These are phyloP conservation scores for Cercopithecus mona DNA, from an alignment of 2,113 vertebrate species.

Conservation along the genomic window DNA sequence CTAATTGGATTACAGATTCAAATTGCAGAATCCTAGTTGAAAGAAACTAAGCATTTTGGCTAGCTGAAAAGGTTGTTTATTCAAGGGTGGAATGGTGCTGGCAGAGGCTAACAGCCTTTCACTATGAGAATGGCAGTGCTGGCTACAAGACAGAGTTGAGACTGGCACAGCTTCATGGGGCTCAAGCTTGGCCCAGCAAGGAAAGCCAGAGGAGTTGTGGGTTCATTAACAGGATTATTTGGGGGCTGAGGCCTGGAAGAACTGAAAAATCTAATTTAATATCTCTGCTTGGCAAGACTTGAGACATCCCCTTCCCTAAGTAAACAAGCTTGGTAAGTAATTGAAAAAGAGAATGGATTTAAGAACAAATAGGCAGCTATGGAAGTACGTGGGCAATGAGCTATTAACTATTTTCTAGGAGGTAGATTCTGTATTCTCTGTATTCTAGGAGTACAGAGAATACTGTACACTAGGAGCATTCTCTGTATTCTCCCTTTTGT, in stretches of 20 bases:
- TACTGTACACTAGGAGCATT: too few relatives aligned
- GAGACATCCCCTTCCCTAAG: slow-evolving; percentile 45
- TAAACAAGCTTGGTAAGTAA: slow-evolving; percentile 43
- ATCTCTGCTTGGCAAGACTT: slow-evolving; percentile 50
- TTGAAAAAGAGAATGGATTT: slow-evolving; percentile 51
- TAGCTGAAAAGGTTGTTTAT: slow-evolving; percentile 26
- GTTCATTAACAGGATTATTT: slow-evolving; percentile 50
- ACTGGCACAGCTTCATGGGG: background rate
- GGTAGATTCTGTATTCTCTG: background rate
- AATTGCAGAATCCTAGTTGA: slow-evolving; percentile 28
- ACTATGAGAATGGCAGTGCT: slow-evolving; percentile 38
- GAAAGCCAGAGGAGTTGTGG: background rate
- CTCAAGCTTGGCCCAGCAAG: background rate
- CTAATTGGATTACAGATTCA: slow-evolving; percentile 45
- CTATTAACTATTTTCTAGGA: background rate
- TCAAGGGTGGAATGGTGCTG: background rate
- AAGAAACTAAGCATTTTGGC: slow-evolving; percentile 53
- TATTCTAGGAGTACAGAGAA: too few relatives aligned
- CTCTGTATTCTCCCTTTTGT: slow-evolving; percentile 11
- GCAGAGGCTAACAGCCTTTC: background rate
- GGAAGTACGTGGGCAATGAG: background rate
- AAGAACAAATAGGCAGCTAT: background rate
- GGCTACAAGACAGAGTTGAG: background rate
- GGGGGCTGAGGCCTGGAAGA: slow-evolving; percentile 35
- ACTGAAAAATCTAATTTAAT: slow-evolving; percentile 36